Base-by-base conservation (phyloP, 2,113 vertebrate species). In the Leptocoma aspasia region DNA sequence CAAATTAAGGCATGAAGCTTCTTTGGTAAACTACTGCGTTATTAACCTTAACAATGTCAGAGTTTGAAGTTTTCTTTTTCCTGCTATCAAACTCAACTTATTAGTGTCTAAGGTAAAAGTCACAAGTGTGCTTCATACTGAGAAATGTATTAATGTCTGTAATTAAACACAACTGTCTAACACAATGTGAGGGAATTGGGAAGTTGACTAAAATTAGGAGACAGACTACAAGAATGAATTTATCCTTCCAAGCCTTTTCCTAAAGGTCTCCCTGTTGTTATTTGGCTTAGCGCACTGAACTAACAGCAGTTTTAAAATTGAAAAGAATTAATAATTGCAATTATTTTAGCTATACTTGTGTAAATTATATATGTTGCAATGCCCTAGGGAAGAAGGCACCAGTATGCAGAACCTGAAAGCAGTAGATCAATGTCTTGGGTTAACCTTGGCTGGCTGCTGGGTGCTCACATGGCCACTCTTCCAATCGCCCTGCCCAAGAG, bases 401-500 rank as follows among this genome's bases (percentile, higher is more conserved):
- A 21, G 23, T 19, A 37, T 21, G 15, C 13, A 61, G 44, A 65
- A 44, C 15, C 16, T 56, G 24, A 24, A 82, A 59, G 28, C 12
- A 6, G 9, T 13, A 31, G 30, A 9, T 35, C 35, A 22, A 20
- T 15, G 7, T 27, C 11, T 50, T 33, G 18, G 6, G 5, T 47
- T 56, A n/a, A 30, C 21, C 44, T 47, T 47, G 44, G 10, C 59
- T 61, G 64, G 52, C 49, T 80, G 50, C 26, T 7, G 7, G 30
- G 6, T 61, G 13, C 13, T 39, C 35, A 54, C 15, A 37, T 0
- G 0, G 13, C 6, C 1, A 0, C 31, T 37, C 15, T n/a, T 21
- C 63, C 54, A 19, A 7, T 24, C 3, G 15, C 23, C 9, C 10
- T 59, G 30, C 9, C 24, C 52, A 35, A 13, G 14, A 26, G 31